A percentile compares a stretch with the other conserved stretches of the same genome.
These are phyloP conservation scores for Prolemur simus DNA, from an alignment of 2,113 vertebrate genomes.

Conservation along the genomic window DNA sequence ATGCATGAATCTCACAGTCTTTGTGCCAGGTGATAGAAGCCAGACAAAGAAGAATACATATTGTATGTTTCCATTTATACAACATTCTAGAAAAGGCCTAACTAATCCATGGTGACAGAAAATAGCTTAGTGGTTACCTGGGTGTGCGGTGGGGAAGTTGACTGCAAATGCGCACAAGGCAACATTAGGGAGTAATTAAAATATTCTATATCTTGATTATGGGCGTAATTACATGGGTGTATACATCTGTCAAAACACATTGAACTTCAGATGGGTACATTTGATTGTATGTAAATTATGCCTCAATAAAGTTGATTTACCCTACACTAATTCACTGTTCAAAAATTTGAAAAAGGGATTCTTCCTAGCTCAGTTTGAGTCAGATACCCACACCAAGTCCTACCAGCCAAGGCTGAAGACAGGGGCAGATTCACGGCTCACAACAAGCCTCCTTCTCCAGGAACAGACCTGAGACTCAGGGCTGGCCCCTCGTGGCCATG, in stretches of 20 bases:
- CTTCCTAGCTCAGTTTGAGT: background rate
- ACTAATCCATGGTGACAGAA: background rate
- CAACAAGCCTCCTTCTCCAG: background rate
- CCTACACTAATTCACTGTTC: background rate
- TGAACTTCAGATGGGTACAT: background rate
- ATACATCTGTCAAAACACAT: background rate
- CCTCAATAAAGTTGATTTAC: background rate
- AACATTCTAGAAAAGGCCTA: background rate
- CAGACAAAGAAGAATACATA: background rate
- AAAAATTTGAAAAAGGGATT: background rate
- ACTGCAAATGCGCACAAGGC: background rate
- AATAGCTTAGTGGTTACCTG: background rate
- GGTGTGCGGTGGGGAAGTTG: too few relatives aligned
- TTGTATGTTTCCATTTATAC: background rate
- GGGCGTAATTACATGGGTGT: background rate
- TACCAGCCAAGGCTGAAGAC: background rate
- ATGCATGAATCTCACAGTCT: background rate
- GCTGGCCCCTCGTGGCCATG: background rate
- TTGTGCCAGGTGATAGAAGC: background rate
- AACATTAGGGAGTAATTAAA: background rate
- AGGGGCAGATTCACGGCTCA: background rate
- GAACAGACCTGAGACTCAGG: background rate
- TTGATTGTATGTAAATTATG: background rate
- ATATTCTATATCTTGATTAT: background rate
- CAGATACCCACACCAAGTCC: background rate